A percentile compares a stretch with the other conserved stretches of the same genome.
phyloP scores from a whole-genome alignment of 2,797 vertebrate genomes.

The Neosilurus mollespiculum region DNA sequence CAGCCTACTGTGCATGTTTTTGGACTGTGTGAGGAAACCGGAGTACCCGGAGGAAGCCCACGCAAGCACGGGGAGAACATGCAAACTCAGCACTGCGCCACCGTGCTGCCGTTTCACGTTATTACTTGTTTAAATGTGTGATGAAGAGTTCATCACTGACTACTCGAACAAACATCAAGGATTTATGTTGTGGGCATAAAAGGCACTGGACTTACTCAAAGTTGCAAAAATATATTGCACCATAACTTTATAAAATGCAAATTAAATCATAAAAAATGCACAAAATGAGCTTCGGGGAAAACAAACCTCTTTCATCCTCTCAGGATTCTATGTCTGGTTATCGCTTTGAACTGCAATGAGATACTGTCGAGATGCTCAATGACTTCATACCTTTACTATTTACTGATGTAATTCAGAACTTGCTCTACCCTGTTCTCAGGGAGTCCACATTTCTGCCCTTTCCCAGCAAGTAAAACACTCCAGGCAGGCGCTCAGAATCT shows the following conservation, averaged over 20 bases:
- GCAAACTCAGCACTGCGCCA: no score
- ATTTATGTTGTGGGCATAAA: background rate
- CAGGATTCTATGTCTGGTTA: background rate
- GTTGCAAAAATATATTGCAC: background rate
- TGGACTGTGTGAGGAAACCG: no score
- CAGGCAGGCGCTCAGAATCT: background rate
- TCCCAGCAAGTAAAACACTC: constrained; percentile 18
- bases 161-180: no score
- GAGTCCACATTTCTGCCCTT: constrained; percentile 17
- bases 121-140: no score
- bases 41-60: no score
- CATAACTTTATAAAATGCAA: background rate
- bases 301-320: background rate
- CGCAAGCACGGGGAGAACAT: no score
- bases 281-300: background rate
- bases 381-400: constrained; percentile 7
- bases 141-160: background rate
- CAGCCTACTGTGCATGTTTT: no score
- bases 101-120: no score
- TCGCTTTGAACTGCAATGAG: background rate
- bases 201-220: background rate
- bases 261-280: background rate
- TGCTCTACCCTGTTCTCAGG: background rate
- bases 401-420: constrained; percentile 8
- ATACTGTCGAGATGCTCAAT: background rate